These are phyloP conservation scores for Xiphorhynchus erythropygius DNA, from an alignment of 2,797 vertebrate species.

Conservation along the genomic window DNA sequence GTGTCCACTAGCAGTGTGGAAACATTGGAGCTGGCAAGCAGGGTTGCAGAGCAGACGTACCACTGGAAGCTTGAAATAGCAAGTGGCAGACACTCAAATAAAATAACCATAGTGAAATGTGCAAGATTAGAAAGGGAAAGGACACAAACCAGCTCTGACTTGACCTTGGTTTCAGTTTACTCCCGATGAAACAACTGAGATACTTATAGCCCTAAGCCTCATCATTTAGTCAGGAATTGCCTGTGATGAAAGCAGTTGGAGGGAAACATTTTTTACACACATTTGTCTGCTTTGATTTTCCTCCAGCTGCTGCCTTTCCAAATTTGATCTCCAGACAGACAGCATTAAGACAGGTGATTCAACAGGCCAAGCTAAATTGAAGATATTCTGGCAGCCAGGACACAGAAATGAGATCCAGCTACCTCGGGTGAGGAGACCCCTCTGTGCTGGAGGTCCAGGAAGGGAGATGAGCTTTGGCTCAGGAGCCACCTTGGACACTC, in stretches of 20 bases:
- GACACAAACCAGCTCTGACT: conserved; percentile 37
- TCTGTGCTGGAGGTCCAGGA: rapidly evolving
- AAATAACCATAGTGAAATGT: conserved; percentile 37
- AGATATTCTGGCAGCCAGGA: not conserved
- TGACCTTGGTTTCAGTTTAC: conserved; percentile 62
- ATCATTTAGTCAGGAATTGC: conserved; percentile 47
- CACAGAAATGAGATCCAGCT: not conserved
- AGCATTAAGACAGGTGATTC: conserved; percentile 28
- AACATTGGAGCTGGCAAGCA: conserved; percentile 16
- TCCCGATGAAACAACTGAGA: conserved; percentile 42
- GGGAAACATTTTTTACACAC: conserved; percentile 24
- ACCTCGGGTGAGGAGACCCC: rapidly evolving
- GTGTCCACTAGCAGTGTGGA: not conserved
- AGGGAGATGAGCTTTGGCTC: not conserved
- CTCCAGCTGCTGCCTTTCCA: conserved; percentile 51
- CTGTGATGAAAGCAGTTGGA: conserved; percentile 50
- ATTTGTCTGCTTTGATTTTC: conserved; percentile 47
- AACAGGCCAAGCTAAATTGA: not conserved
- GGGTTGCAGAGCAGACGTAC: not conserved
- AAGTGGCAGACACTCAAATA: conserved; percentile 46
- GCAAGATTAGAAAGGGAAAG: conserved; percentile 48
- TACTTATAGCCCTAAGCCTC: conserved; percentile 51
- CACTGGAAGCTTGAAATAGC: conserved; percentile 29
- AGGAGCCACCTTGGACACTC: not conserved
- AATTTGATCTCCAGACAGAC: conserved; percentile 37